Evolutionary conservation across 2,797 vertebrate genomes (phyloP).

Genomic region (Vireo griseus): DNA sequence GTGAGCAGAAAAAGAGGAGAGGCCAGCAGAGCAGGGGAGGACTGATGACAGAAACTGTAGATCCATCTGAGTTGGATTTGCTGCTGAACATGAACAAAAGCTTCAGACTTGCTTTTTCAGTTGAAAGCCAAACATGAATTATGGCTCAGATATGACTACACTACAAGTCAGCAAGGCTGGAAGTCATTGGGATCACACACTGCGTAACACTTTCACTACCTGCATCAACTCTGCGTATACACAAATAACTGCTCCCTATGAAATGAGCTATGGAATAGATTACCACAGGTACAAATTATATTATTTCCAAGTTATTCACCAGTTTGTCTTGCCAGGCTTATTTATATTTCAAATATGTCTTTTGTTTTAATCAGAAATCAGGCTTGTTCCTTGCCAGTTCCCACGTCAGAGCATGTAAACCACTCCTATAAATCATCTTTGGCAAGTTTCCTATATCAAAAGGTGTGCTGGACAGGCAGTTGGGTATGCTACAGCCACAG

Average conservation of each 20-base stretch:
- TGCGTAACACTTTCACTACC: not conserved
- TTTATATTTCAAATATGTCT: not conserved
- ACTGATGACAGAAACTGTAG: not conserved
- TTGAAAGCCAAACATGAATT: not conserved
- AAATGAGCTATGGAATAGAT: not conserved
- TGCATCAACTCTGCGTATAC: not conserved
- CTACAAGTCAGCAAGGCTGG: not conserved
- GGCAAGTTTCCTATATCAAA: not conserved
- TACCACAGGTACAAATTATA: not conserved
- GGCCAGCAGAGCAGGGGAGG: not conserved
- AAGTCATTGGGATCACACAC: not conserved
- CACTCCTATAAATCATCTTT: not conserved
- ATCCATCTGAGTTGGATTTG: not conserved
- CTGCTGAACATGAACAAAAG: not conserved
- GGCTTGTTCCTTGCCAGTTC: not conserved
- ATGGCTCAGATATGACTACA: not conserved
- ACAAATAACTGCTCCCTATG: not conserved
- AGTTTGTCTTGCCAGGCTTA: not conserved
- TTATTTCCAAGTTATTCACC: not conserved
- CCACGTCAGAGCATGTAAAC: not conserved
- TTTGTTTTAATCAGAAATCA: not conserved
- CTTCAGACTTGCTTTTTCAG: not conserved
- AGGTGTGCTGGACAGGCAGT: not conserved
- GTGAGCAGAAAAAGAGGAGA: not conserved
- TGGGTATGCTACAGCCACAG: not conserved